These are phyloP conservation scores for Zaprionus africanus DNA, from an alignment of 1,140 invertebrate species.

Conservation along the genomic window DNA sequence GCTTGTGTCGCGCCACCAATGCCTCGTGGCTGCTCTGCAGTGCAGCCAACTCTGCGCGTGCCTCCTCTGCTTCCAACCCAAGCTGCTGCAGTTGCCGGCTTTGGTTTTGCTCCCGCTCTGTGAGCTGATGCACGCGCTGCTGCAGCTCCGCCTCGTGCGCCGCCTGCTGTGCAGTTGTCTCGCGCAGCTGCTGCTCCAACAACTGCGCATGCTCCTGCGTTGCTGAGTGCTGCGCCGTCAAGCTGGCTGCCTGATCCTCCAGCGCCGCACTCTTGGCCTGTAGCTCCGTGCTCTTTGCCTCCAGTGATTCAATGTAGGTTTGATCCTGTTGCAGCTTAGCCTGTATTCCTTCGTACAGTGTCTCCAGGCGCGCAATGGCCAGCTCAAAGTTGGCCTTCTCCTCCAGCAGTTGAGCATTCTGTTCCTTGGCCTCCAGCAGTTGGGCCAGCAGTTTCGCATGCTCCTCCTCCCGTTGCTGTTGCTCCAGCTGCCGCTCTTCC, in stretches of 20 bases:
- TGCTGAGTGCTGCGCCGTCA: conserved; percentile 86
- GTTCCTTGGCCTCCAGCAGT: conserved; percentile 83
- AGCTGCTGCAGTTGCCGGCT: conserved; percentile 85
- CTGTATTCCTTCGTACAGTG: conserved; percentile 84
- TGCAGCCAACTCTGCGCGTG: conserved; percentile 85
- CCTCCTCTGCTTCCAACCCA: conserved; percentile 86
- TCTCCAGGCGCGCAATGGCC: conserved; percentile 64
- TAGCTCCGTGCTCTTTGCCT: conserved; percentile 88
- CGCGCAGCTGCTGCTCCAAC: conserved; percentile 86
- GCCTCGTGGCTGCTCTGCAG: conserved; percentile 54
- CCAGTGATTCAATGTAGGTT: conserved; percentile 89
- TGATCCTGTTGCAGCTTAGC: conserved; percentile 90
- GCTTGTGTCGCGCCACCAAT: conserved; percentile 37
- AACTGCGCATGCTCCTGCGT: conserved; percentile 86
- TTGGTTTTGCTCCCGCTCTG: conserved; percentile 86
- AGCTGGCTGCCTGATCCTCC: conserved; percentile 86
- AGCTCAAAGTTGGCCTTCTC: conserved; percentile 70
- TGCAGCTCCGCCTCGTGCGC: conserved; percentile 86
- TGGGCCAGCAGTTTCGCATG: conserved; percentile 79
- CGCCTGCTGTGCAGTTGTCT: conserved; percentile 86
- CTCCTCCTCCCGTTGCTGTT: neutral
- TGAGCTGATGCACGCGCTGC: conserved; percentile 85
- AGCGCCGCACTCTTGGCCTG: conserved; percentile 86
- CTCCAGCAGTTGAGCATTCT: conserved; percentile 84
- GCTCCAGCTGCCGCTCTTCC: conserved; percentile 41